These are phyloP conservation scores for Leucophenga maculata DNA, from an alignment of 2,888 invertebrate species.

Conservation along the genomic window DNA sequence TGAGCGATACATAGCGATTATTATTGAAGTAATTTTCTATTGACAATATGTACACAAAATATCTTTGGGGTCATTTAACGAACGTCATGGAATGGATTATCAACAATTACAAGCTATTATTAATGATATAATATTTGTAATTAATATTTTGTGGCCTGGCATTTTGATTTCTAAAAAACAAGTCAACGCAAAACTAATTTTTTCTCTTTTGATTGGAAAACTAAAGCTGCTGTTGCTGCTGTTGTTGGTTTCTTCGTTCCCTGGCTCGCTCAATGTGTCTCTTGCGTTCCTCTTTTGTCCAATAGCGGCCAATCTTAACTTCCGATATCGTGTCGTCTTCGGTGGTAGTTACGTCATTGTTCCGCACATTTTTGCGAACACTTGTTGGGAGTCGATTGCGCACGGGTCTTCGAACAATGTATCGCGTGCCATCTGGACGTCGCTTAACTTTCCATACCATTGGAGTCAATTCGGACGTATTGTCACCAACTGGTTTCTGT, in stretches of 20 bases:
- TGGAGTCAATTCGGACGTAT: conserved; percentile 55
- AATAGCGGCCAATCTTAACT: conserved; percentile 83
- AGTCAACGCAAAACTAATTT: no score
- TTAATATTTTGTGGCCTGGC: no score
- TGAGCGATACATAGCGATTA: no score
- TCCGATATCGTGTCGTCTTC: conserved; percentile 87
- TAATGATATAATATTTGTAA: no score
- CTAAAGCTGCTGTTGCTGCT: conserved; percentile 29
- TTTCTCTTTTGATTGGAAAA: no score
- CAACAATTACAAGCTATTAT: no score
- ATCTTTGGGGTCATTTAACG: no score
- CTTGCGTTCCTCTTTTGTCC: conserved; percentile 84
- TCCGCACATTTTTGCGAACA: conserved; percentile 73
- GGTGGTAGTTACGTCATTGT: conserved; percentile 77
- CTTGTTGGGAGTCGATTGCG: conserved; percentile 79
- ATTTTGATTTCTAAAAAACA: no score
- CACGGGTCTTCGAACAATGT: conserved; percentile 82
- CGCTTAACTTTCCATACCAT: conserved; percentile 86
- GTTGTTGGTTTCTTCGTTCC: conserved; percentile 75
- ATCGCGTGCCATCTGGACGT: conserved; percentile 82
- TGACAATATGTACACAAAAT: no score
- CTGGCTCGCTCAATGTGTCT: conserved; percentile 81
- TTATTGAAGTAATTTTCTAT: no score
- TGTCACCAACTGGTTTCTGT: conserved; percentile 41
- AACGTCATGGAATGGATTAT: no score